A percentile compares a stretch with the other conserved stretches of the same genome.
Evolutionary conservation across 2,113 vertebrate species (phyloP).

Genomic region (Podarcis cretensis): DNA sequence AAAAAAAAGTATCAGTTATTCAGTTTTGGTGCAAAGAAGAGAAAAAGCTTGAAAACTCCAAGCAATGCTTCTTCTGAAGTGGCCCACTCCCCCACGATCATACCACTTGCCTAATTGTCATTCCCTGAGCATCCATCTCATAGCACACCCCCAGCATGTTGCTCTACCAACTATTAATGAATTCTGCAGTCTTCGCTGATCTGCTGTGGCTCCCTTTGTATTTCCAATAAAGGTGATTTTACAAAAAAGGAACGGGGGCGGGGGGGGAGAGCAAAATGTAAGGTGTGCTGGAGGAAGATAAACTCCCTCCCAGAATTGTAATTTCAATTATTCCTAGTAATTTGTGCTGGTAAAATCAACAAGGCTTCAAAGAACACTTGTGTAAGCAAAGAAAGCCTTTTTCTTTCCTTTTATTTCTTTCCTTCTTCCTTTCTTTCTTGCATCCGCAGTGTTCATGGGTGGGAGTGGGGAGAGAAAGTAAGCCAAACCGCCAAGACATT

Average conservation of each 20-base stretch:
- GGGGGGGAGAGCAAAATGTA: slow-evolving; percentile 30
- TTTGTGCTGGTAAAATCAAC: slow-evolving; percentile 6
- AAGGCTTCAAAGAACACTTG: slow-evolving; percentile 50
- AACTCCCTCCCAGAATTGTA: slow-evolving; percentile 46
- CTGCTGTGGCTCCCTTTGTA: slow-evolving; percentile 30
- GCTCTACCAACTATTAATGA: slow-evolving; percentile 45
- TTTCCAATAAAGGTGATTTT: slow-evolving; percentile 22
- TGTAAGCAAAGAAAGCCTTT: slow-evolving; percentile 42
- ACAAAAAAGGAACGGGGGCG: background rate
- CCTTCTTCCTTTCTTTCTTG: background rate
- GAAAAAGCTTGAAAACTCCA: slow-evolving; percentile 8
- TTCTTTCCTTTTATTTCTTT: background rate
- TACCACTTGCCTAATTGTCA: slow-evolving; percentile 36
- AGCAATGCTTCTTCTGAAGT: slow-evolving; percentile 13
- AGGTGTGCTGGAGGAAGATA: slow-evolving; percentile 60
- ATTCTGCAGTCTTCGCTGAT: slow-evolving; percentile 13
- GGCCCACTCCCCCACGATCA: background rate
- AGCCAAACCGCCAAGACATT: background rate
- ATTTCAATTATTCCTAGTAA: slow-evolving; percentile 51
- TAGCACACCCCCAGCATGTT: background rate
- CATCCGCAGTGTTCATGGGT: slow-evolving; percentile 34
- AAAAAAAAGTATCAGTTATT: too few species aligned
- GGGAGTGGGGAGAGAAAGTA: too few species aligned
- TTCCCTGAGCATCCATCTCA: background rate
- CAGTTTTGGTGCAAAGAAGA: background rate